Percentiles rank a stretch among this genome's conserved stretches.
Conservation (phyloP, 92 coral and sea anemone species). For the Hydrozoanthus gracilis region DNA sequence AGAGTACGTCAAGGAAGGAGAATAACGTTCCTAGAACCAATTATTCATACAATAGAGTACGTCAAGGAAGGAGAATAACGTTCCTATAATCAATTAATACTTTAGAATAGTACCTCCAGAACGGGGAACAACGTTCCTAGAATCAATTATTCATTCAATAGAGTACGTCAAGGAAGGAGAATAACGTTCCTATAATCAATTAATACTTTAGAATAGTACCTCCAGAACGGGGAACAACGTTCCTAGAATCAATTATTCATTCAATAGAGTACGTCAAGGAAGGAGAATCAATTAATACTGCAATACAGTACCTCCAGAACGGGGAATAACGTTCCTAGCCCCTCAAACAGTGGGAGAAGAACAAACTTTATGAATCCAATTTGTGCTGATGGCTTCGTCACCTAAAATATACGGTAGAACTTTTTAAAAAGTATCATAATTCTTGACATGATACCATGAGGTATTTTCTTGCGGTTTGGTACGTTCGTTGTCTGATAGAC, state of each 20-base stretch:
- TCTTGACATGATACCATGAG: not conserved
- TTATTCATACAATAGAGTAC: too few relatives aligned
- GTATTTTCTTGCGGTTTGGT: not conserved
- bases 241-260: too few relatives aligned
- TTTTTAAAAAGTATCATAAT: not conserved
- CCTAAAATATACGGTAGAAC: conserved; percentile 60
- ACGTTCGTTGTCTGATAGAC: too few relatives aligned
- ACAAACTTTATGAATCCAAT: conserved; percentile 89
- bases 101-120: conserved; percentile 43
- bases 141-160: too few relatives aligned
- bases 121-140: conserved; percentile 83
- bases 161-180: too few relatives aligned
- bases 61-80: too few relatives aligned
- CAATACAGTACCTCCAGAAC: conserved; percentile 55
- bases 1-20: conserved; percentile 65
- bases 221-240: too few relatives aligned
- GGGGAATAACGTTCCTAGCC: conserved; percentile 81
- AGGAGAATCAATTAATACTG: too few relatives aligned
- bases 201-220: conserved; percentile 70
- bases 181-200: conserved; percentile 86
- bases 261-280: too few relatives aligned
- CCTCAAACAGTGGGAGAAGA: conserved; percentile 81
- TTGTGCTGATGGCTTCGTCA: conserved; percentile 90
- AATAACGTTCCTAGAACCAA: conserved; percentile 84
- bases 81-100: too few relatives aligned